Evolutionary conservation across 2,113 vertebrate species (phyloP).

Genomic region (Etheostoma spectabile): DNA sequence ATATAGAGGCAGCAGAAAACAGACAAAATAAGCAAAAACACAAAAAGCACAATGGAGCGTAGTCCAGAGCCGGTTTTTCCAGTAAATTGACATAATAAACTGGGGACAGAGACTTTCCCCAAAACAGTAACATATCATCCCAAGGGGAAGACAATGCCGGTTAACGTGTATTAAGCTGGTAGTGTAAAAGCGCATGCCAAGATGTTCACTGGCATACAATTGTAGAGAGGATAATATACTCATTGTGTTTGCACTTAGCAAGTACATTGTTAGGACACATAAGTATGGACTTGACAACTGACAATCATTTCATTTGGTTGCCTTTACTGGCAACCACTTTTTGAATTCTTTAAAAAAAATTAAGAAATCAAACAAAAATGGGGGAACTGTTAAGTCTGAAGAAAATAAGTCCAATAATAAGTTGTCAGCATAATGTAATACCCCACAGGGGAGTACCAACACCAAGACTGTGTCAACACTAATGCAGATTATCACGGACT

Average conservation of each 20-base stretch:
- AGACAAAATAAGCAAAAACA: no score
- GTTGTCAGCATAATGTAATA: neutral
- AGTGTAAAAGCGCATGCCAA: neutral
- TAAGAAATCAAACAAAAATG: neutral
- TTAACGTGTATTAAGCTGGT: conserved; percentile 13
- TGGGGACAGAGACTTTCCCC: neutral
- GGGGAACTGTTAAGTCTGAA: neutral
- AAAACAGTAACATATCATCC: conserved; percentile 4
- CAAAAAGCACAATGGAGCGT: no score
- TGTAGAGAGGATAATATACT: neutral
- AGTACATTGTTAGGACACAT: neutral
- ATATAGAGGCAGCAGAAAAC: no score
- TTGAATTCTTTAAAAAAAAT: neutral
- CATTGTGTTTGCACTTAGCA: neutral
- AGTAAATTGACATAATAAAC: neutral
- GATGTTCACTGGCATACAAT: neutral
- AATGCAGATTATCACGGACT: neutral
- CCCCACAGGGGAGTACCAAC: neutral
- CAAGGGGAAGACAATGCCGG: neutral
- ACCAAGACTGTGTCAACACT: neutral
- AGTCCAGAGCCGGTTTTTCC: no score
- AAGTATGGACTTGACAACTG: neutral
- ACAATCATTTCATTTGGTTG: neutral
- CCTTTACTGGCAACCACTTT: neutral
- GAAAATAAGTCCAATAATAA: neutral